Percentiles rank a stretch among this genome's conserved stretches.
Evolutionary conservation across 2,797 vertebrate species (phyloP).

Genomic region (Eidolon dupreanum): DNA sequence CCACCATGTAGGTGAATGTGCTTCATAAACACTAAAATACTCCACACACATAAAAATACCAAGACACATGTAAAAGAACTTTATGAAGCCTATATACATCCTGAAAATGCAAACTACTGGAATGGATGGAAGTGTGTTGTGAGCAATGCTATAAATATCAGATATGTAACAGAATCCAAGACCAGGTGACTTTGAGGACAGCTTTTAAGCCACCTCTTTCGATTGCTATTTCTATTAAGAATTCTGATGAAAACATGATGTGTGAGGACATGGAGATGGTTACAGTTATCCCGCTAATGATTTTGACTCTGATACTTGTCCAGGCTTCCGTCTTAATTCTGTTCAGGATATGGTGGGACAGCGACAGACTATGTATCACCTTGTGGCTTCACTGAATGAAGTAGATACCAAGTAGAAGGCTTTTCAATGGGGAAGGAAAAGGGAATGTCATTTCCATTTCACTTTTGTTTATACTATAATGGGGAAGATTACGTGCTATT

Average conservation of each 20-base stretch:
- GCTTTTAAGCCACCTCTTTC: background rate
- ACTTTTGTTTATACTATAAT: background rate
- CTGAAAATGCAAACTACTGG: background rate
- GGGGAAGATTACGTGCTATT: background rate
- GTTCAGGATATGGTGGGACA: background rate
- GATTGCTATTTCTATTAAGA: background rate
- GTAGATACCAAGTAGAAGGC: background rate
- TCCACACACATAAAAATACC: background rate
- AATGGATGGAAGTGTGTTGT: background rate
- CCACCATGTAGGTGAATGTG: background rate
- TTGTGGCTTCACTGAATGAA: background rate
- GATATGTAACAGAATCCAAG: background rate
- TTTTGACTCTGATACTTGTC: background rate
- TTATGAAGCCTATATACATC: background rate
- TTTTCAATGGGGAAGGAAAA: background rate
- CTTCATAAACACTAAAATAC: background rate
- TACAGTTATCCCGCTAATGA: background rate
- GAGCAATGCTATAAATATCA: background rate
- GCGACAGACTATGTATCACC: fast-evolving
- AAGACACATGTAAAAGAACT: background rate
- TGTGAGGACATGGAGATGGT: background rate
- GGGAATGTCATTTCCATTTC: background rate
- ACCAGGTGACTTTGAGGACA: background rate
- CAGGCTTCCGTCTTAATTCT: background rate
- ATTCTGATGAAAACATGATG: background rate